These are phyloP conservation scores for Coluber constrictor DNA, from an alignment of 2,797 vertebrate species.

Conservation along the genomic window DNA sequence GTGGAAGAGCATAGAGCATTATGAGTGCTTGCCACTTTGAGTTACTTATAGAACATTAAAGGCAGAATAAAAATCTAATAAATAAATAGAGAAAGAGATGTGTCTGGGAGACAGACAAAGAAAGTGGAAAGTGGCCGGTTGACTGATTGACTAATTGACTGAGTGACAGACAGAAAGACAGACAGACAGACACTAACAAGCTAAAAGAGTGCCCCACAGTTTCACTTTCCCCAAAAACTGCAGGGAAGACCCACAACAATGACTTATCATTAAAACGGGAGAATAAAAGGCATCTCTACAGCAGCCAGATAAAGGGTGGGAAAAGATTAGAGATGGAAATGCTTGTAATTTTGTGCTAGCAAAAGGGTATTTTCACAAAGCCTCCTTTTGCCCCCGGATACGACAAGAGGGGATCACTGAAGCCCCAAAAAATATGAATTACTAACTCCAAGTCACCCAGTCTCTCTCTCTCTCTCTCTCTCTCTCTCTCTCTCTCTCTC, in stretches of 20 bases:
- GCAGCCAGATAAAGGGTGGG: conserved; percentile 4
- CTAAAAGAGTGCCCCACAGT: background rate
- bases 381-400: background rate
- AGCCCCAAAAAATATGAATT: background rate
- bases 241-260: background rate
- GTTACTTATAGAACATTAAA: background rate
- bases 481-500: too few relatives aligned
- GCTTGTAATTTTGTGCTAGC: background rate
- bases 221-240: background rate
- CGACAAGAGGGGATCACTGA: background rate
- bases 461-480: too few relatives aligned
- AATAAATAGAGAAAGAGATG: background rate
- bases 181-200: background rate
- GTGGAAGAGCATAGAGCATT: background rate
- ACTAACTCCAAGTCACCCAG: background rate
- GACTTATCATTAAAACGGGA: conserved; percentile 23
- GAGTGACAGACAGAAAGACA: background rate
- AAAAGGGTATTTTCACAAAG: conserved; percentile 6
- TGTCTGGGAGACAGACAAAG: too few relatives aligned
- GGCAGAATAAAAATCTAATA: background rate
- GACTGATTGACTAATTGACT: background rate
- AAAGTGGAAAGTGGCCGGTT: background rate
- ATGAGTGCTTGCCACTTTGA: background rate
- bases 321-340: conserved; percentile 22
- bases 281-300: conserved; percentile 15